These are phyloP conservation scores for Cuniculus paca DNA, from an alignment of 2,797 vertebrate species.

Conservation along the genomic window DNA sequence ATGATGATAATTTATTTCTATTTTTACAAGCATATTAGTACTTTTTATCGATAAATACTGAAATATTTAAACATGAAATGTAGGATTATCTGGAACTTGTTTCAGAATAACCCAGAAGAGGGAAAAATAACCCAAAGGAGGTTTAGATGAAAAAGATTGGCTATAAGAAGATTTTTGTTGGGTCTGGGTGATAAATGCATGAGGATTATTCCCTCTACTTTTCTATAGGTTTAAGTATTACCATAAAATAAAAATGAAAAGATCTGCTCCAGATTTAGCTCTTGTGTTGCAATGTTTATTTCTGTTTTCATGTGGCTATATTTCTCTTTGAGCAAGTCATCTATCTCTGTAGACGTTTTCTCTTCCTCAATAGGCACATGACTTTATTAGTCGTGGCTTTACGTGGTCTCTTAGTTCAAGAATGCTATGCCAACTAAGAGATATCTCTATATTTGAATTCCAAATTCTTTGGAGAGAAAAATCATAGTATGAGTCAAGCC, in stretches of 20 bases:
- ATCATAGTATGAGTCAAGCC: background rate
- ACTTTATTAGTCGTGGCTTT: background rate
- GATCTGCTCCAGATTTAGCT: background rate
- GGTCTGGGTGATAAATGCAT: background rate
- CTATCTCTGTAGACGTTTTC: background rate
- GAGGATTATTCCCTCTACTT: background rate
- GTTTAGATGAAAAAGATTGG: background rate
- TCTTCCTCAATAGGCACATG: background rate
- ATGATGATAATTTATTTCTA: background rate
- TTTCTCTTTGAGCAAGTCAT: background rate
- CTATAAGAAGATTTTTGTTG: background rate
- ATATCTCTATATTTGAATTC: background rate
- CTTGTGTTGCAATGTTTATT: background rate
- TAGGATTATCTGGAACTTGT: background rate
- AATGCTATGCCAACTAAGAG: background rate
- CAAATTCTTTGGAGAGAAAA: constrained; percentile 35
- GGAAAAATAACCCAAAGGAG: background rate
- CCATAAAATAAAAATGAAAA: background rate
- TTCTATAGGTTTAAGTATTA: constrained; percentile 26
- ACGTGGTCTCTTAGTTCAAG: background rate
- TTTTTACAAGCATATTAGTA: background rate
- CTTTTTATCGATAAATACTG: background rate
- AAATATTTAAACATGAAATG: background rate
- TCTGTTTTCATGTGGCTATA: background rate
- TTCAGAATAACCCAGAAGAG: constrained; percentile 17